These are phyloP conservation scores for Chionomys nivalis DNA, from an alignment of 2,113 vertebrate species.

Conservation along the genomic window DNA sequence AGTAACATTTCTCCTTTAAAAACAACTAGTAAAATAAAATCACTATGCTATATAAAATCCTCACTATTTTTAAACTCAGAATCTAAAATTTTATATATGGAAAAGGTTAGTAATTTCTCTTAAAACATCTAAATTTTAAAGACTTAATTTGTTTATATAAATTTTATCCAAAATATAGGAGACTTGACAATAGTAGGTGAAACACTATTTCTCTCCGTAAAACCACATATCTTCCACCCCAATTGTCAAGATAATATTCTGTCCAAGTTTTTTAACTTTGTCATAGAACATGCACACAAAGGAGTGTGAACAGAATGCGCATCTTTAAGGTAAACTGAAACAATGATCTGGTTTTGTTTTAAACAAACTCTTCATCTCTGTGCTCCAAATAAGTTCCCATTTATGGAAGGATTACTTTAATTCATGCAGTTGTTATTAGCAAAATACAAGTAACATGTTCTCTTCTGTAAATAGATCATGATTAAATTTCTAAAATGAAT, in stretches of 20 bases:
- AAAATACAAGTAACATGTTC: slow-evolving; percentile 77
- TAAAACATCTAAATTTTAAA: slow-evolving; percentile 72
- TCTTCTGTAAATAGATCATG: slow-evolving; percentile 81
- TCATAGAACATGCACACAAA: slow-evolving; percentile 45
- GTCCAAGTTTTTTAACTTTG: not conserved
- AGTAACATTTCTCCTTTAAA: slow-evolving; percentile 76
- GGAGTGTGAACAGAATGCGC: slow-evolving; percentile 43
- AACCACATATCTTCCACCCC: slow-evolving; percentile 47
- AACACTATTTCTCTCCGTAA: slow-evolving; percentile 23
- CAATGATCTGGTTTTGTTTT: not conserved
- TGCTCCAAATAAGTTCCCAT: not conserved
- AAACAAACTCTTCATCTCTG: slow-evolving; percentile 44
- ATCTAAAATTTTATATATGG: slow-evolving; percentile 41
- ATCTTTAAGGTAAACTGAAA: not conserved
- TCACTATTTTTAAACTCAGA: slow-evolving; percentile 52
- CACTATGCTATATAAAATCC: slow-evolving; percentile 70
- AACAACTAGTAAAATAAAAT: slow-evolving; percentile 74
- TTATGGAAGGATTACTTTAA: slow-evolving; percentile 71
- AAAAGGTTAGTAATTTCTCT: slow-evolving; percentile 56
- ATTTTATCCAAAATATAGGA: slow-evolving; percentile 60
- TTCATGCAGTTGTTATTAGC: slow-evolving; percentile 83
- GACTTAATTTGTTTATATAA: slow-evolving; percentile 59
- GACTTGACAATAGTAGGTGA: not conserved
- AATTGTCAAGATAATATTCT: slow-evolving; percentile 47
- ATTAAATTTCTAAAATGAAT: slow-evolving; percentile 84